phyloP scores from a whole-genome alignment of 2,113 vertebrate genomes.

The Rhipidura dahli region DNA sequence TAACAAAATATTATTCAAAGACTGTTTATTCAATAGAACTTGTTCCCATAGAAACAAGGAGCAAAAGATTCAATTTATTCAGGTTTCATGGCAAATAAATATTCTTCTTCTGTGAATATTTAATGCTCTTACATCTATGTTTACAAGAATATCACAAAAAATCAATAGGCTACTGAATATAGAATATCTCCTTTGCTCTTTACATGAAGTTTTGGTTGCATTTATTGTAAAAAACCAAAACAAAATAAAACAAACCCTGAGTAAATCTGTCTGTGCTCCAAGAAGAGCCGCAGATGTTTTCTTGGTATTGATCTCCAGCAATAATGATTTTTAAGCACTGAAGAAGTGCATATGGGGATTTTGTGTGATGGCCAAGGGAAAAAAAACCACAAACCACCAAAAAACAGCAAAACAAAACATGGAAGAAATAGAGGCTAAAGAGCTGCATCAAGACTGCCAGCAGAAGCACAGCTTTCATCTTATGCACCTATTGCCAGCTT shows the following conservation, averaged over 20 bases:
- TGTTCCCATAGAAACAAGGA: slow-evolving; percentile 47
- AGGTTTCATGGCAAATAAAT: slow-evolving; percentile 34
- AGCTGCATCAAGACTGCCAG: background rate
- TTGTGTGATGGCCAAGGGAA: background rate
- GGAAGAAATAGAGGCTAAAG: background rate
- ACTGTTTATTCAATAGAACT: slow-evolving; percentile 47
- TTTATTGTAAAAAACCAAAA: background rate
- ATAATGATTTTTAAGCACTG: slow-evolving; percentile 48
- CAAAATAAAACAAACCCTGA: background rate
- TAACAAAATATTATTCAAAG: slow-evolving; percentile 41
- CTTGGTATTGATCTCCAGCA: slow-evolving; percentile 45
- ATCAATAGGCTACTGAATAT: background rate
- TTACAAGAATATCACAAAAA: slow-evolving; percentile 1
- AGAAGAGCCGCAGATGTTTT: slow-evolving; percentile 28
- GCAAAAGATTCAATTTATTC: slow-evolving; percentile 32
- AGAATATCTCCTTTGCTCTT: background rate
- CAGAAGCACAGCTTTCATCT: slow-evolving; percentile 18
- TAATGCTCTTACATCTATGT: background rate
- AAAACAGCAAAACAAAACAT: background rate
- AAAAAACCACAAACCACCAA: background rate
- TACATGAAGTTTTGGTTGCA: background rate
- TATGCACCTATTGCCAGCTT: background rate
- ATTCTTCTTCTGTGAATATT: background rate
- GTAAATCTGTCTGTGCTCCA: background rate
- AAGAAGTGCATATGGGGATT: slow-evolving; percentile 30